Conservation (phyloP, 2,797 vertebrate genomes). For the Peromyscus eremicus region DNA sequence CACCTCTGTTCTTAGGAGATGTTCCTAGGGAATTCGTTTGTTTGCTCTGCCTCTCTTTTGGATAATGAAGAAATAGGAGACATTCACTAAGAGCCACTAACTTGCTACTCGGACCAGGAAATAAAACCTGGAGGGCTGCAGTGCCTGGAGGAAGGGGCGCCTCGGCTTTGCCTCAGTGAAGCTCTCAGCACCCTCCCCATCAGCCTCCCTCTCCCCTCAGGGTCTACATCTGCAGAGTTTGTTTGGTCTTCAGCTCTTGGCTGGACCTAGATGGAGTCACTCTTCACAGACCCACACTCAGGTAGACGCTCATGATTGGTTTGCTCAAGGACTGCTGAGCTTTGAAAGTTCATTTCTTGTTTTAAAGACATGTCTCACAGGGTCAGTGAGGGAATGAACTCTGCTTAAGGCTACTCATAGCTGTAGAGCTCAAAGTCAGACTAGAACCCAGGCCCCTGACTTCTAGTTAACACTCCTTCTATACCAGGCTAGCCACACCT, state of each 20-base stretch:
- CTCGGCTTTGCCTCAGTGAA: neutral
- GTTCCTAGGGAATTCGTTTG: slow-evolving; percentile 22
- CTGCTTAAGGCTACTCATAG: neutral
- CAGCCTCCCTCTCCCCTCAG: neutral
- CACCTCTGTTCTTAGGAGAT: slow-evolving; percentile 50
- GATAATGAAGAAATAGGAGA: slow-evolving; percentile 40
- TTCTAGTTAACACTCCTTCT: neutral
- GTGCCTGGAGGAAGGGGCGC: too few relatives aligned
- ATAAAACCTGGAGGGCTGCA: neutral
- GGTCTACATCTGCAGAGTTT: neutral
- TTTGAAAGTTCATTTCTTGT: neutral
- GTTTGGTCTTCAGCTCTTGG: neutral
- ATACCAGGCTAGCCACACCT: neutral
- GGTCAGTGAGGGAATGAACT: neutral
- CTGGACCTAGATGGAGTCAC: too few relatives aligned
- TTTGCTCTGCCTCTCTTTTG: slow-evolving; percentile 16
- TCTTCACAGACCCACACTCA: too few relatives aligned
- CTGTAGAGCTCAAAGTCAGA: neutral
- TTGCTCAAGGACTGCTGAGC: neutral
- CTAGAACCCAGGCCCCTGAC: neutral
- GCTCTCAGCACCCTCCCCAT: too few relatives aligned
- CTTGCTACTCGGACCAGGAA: neutral
- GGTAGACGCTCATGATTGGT: neutral
- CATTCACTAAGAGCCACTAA: neutral
- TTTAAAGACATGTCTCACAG: neutral